Conservation (phyloP, 2,797 vertebrate genomes). For the Clarias laeviceps region DNA sequence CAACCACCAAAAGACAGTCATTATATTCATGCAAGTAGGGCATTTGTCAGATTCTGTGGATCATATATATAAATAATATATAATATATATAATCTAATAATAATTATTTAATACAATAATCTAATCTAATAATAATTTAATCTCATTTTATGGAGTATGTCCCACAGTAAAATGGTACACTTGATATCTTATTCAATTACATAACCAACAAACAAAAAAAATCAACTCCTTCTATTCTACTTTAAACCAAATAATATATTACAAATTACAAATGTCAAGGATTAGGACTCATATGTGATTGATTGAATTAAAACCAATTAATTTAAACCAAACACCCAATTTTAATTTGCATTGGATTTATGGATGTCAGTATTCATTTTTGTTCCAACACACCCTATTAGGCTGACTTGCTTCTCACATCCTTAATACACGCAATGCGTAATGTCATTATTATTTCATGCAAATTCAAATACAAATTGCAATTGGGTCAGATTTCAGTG, state of each 20-base stretch:
- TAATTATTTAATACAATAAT: no score
- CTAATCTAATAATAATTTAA: no score
- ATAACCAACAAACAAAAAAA: not conserved
- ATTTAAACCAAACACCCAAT: not conserved
- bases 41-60: no score
- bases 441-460: not conserved
- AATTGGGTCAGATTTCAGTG: not conserved
- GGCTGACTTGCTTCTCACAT: not conserved
- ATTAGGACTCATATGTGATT: not conserved
- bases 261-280: not conserved
- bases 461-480: not conserved
- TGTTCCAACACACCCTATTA: not conserved
- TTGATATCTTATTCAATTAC: not conserved
- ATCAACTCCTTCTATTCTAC: not conserved
- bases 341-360: not conserved
- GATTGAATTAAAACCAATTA: not conserved
- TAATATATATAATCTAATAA: no score
- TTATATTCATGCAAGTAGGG: no score
- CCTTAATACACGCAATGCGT: not conserved
- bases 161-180: not conserved
- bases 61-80: no score
- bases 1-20: no score
- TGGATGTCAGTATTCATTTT: not conserved
- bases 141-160: not conserved
- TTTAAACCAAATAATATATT: not conserved